Conservation (phyloP, 92 coral and sea anemone genomes). For the Epizoanthus stellaris region DNA sequence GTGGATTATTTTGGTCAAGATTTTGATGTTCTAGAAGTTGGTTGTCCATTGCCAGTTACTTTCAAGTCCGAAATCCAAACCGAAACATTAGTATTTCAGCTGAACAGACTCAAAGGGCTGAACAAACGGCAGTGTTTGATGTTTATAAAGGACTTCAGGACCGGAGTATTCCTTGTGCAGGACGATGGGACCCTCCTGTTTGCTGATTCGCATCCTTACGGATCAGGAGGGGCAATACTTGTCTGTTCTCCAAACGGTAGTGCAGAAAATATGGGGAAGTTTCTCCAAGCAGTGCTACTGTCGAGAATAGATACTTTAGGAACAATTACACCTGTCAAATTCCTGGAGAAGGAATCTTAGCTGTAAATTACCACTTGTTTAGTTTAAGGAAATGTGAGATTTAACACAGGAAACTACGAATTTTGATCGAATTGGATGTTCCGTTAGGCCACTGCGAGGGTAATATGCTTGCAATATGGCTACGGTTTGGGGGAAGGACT, state of each 20-base stretch:
- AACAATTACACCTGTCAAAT: conserved; percentile 29
- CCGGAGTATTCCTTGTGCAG: conserved; percentile 61
- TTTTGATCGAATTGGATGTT: no score
- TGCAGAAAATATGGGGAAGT: conserved; percentile 23
- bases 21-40: conserved; percentile 29
- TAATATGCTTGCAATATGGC: no score
- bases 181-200: conserved; percentile 58
- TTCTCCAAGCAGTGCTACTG: conserved; percentile 40
- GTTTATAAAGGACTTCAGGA: conserved; percentile 57
- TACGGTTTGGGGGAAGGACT: no score
- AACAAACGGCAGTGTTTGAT: conserved; percentile 42
- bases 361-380: no score
- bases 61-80: conserved; percentile 58
- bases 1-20: conserved; percentile 45
- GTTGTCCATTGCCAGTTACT: conserved; percentile 56
- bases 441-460: no score
- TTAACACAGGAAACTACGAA: no score
- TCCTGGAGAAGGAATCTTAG: conserved; percentile 4
- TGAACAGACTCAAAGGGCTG: conserved; percentile 29
- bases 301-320: conserved; percentile 37
- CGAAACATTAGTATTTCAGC: conserved; percentile 52
- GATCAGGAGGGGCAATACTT: conserved; percentile 64
- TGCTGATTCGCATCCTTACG: conserved; percentile 63
- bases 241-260: conserved; percentile 29
- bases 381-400: no score